These are phyloP conservation scores for Meteorus colon DNA, from an alignment of 2,888 invertebrate genomes.

Conservation along the genomic window DNA sequence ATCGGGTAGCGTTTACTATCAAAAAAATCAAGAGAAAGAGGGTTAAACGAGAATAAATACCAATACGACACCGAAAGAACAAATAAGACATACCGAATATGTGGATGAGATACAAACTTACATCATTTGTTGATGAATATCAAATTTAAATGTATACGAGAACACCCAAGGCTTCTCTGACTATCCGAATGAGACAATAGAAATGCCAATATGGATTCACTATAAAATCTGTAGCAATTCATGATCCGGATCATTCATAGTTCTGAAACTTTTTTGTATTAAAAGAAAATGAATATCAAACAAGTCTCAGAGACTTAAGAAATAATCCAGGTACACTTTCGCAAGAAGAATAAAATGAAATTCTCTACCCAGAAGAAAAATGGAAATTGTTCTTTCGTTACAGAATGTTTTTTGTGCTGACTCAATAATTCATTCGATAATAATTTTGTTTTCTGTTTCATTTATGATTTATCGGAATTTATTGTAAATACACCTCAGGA, in stretches of 20 bases:
- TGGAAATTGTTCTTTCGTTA: constrained; percentile 60
- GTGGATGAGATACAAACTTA: constrained; percentile 22
- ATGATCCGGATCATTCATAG: constrained; percentile 56
- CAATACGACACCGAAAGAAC: background rate
- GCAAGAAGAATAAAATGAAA: constrained; percentile 14
- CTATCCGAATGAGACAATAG: constrained; percentile 67
- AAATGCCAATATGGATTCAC: constrained; percentile 70
- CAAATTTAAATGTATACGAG: constrained; percentile 32
- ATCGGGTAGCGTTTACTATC: constrained; percentile 26
- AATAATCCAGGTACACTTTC: constrained; percentile 23
- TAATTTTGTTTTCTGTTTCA: constrained; percentile 3
- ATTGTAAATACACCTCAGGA: constrained; percentile 70
- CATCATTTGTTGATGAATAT: background rate
- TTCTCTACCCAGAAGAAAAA: constrained; percentile 44
- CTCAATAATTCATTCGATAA: constrained; percentile 52
- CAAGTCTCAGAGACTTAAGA: background rate
- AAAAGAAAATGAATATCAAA: background rate
- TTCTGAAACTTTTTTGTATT: background rate
- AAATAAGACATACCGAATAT: constrained; percentile 38
- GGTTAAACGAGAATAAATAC: background rate
- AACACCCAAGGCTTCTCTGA: constrained; percentile 62
- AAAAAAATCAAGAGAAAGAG: constrained; percentile 12
- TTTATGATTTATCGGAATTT: background rate
- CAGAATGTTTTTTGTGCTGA: constrained; percentile 69
- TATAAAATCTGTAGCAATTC: constrained; percentile 68